Base-by-base conservation (phyloP, 1,140 invertebrate genomes). In the Spodoptera litura region DNA sequence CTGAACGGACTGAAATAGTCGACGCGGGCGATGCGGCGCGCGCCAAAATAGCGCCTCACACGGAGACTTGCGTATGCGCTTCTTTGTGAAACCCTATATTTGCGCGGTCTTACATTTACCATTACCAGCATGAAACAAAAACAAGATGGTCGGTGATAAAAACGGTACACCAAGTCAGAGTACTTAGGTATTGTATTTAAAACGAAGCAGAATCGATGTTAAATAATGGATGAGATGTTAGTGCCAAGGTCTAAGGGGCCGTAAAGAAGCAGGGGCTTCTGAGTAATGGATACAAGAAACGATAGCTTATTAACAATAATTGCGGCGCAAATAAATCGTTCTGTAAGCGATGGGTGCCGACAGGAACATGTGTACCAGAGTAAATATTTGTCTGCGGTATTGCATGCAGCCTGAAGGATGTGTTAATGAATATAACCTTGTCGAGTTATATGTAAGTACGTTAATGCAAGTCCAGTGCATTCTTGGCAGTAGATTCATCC, bases 1-100 rank as follows among this genome's bases (percentile, higher is more conserved):
- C 10, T 70, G 72, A 56, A 76, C 66, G 70, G 9, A 70, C 61
- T 75, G 80, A 78, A 81, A 81, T 81, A 81, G 61, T 20, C 80
- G 71, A 81, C 44, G 80, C 80, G 75, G 52, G 80, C 75, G 75
- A 38, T 74, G 55, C 20, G 27, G 66, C 31, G 73, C 38, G 55
- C 56, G 78, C 78, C 53, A 56, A 80, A 80, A 76, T 80, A 80
- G 70, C 76, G 51, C 11, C 56, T 20, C 70, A 56, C 35, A 31
- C 70, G 25, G 49, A 11, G 31, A 10, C 3, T 27, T 27, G 72
- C 72, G 72, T 58, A 35, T 10, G 44, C 58, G 58, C 9, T 61
- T 11, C 56, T 38, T 61, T 49, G 35, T 61, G 56, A 61, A 74
- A 61, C 44, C 31, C 11, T 61, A 56, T 61, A 74, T 74, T 61